phyloP scores from a whole-genome alignment of 2,113 vertebrate species.

The Parotia lawesii region DNA sequence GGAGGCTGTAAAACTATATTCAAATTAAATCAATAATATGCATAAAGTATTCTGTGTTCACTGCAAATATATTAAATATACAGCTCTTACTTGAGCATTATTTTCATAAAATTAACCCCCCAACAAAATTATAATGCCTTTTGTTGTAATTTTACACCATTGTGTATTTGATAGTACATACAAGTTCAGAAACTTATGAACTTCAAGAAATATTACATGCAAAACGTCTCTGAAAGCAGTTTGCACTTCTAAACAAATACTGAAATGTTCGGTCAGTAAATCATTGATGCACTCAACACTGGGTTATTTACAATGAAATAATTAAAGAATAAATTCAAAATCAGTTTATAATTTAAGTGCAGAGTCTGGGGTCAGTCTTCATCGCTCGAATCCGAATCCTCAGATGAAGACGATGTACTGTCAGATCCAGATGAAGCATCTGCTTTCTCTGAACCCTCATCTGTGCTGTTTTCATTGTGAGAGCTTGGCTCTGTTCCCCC shows the following conservation, averaged over 20 bases:
- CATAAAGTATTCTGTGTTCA: conserved; percentile 90
- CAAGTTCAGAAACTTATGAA: conserved; percentile 90
- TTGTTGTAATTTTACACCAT: conserved; percentile 94
- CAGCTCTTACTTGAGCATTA: conserved; percentile 90
- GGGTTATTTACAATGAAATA: conserved; percentile 93
- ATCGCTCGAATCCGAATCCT: conserved; percentile 92
- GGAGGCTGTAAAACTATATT: conserved; percentile 96
- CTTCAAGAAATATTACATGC: conserved; percentile 97
- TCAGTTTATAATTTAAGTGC: conserved; percentile 92
- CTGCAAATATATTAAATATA: conserved; percentile 99
- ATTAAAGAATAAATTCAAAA: conserved; percentile 80
- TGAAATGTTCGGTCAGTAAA: conserved; percentile 90
- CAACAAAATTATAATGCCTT: conserved; percentile 98
- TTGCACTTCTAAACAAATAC: conserved; percentile 96
- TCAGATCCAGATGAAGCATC: conserved; percentile 90
- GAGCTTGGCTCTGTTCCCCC: conserved; percentile 76
- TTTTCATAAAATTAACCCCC: conserved; percentile 98
- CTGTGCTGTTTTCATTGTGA: conserved; percentile 88
- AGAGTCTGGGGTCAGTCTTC: conserved; percentile 89
- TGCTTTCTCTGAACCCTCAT: conserved; percentile 92
- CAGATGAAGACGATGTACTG: conserved; percentile 86
- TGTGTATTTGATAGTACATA: conserved; percentile 88
- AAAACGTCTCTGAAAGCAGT: conserved; percentile 95
- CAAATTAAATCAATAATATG: conserved; percentile 94
- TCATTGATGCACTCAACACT: conserved; percentile 94